phyloP scores from a whole-genome alignment of 2,113 vertebrate genomes.

The Indri indri region DNA sequence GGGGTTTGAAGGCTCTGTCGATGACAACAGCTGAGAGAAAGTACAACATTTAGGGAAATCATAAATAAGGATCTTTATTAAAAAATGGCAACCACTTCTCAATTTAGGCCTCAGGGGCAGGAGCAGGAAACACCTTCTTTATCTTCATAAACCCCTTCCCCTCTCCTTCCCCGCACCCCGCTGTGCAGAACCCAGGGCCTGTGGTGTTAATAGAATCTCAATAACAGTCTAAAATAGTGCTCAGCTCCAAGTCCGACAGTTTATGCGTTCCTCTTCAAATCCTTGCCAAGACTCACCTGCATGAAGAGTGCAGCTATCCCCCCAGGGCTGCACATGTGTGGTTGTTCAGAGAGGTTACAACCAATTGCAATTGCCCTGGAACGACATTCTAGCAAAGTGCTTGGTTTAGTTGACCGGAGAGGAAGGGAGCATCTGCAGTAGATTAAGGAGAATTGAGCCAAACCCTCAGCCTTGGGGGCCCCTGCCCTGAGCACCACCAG shows the following conservation, averaged over 20 bases:
- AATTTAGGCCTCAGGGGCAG: background rate
- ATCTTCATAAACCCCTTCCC: background rate
- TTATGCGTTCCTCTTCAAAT: background rate
- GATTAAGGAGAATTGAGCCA: background rate
- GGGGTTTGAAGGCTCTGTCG: background rate
- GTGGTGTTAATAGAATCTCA: background rate
- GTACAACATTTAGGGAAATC: background rate
- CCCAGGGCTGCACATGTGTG: background rate
- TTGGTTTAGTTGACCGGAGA: background rate
- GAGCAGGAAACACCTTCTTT: background rate
- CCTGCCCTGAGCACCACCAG: background rate
- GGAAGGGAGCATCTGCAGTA: too few species aligned
- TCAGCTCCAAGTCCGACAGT: background rate
- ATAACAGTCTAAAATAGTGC: background rate
- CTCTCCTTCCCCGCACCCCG: rapidly evolving
- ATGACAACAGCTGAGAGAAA: background rate
- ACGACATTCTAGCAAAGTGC: background rate
- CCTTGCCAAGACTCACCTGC: background rate
- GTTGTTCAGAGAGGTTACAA: background rate
- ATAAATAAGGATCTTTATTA: background rate
- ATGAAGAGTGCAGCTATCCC: background rate
- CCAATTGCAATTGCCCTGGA: too few species aligned
- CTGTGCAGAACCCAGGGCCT: background rate
- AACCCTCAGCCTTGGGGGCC: background rate
- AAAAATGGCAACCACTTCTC: background rate